A percentile compares a stretch with the other conserved stretches of the same genome.
Evolutionary conservation across 2,888 invertebrate species (phyloP).

Genomic region (Prionchulus punctatus): DNA sequence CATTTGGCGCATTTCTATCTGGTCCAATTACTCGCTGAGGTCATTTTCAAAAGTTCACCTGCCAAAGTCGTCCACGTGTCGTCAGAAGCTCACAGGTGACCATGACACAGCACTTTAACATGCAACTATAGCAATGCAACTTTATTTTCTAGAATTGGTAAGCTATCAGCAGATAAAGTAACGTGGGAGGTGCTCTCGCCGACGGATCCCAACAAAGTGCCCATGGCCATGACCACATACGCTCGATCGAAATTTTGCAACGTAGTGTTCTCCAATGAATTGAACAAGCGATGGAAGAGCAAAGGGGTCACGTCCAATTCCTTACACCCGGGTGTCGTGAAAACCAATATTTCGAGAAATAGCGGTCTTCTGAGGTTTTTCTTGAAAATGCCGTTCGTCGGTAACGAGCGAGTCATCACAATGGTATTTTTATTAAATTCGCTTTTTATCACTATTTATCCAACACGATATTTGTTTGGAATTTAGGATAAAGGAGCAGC

Average conservation of each 20-base stretch:
- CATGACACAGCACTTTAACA: too few relatives aligned
- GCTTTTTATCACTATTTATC: too few relatives aligned
- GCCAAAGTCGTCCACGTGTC: conserved; percentile 31
- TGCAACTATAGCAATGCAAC: too few relatives aligned
- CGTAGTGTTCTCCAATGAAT: conserved; percentile 7
- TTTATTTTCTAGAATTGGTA: too few relatives aligned
- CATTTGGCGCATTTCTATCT: conserved; percentile 35
- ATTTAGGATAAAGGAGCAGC: too few relatives aligned
- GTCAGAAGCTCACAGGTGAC: conserved; percentile 35
- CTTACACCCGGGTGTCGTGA: conserved; percentile 46
- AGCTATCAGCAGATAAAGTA: too few relatives aligned
- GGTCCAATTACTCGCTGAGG: conserved; percentile 23
- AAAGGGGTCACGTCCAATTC: conserved; percentile 3
- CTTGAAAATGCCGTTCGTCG: too few relatives aligned
- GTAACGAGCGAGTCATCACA: too few relatives aligned
- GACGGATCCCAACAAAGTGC: background rate
- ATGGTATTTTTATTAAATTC: too few relatives aligned
- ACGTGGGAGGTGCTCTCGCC: too few relatives aligned
- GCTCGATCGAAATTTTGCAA: conserved; percentile 44
- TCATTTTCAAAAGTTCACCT: conserved; percentile 17
- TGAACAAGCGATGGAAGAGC: conserved; percentile 7
- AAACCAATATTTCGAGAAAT: conserved; percentile 39
- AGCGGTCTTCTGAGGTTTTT: background rate
- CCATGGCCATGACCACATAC: conserved; percentile 61
- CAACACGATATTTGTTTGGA: too few relatives aligned